These are phyloP conservation scores for Poecilia velifera DNA, from an alignment of 2,797 vertebrate species.

Conservation along the genomic window DNA sequence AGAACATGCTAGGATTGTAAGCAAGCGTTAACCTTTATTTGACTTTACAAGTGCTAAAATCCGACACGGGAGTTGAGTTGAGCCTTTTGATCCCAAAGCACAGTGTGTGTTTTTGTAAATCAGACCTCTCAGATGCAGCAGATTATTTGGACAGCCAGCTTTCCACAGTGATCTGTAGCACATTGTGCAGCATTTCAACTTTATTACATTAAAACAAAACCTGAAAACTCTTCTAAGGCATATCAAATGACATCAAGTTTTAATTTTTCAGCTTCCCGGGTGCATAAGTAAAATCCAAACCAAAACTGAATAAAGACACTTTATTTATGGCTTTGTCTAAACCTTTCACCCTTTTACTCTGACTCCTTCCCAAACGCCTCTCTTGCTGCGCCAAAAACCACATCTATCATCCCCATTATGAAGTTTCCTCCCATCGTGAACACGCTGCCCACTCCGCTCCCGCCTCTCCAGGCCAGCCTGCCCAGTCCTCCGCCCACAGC, in stretches of 20 bases:
- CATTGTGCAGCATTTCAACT: conserved; percentile 18
- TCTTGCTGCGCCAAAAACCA: conserved; percentile 42
- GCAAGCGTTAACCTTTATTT: conserved; percentile 61
- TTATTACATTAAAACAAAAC: conserved; percentile 19
- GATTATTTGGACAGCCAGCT: conserved; percentile 31
- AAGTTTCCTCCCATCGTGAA: conserved; percentile 46
- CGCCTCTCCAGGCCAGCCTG: conserved; percentile 66
- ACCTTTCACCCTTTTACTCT: conserved; percentile 33
- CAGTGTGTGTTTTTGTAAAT: conserved; percentile 31
- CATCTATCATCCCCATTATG: conserved; percentile 50
- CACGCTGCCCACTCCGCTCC: conserved; percentile 60
- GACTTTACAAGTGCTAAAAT: conserved; percentile 39
- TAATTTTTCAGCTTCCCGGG: conserved; percentile 1
- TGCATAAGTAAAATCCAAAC: conserved; percentile 36
- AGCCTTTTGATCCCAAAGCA: conserved; percentile 49
- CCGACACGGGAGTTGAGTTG: conserved; percentile 18
- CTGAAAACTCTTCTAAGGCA: conserved; percentile 36
- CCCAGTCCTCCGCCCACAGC: conserved; percentile 74
- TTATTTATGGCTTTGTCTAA: conserved; percentile 12
- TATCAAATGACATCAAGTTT: conserved; percentile 37
- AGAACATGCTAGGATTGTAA: conserved; percentile 3
- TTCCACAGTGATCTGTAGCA: conserved; percentile 42
- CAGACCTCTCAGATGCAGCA: conserved; percentile 44
- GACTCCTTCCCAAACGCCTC: conserved; percentile 61
- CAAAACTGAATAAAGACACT: conserved; percentile 26